These are phyloP conservation scores for Pelmatolapia mariae DNA, from an alignment of 2,113 vertebrate genomes.

Conservation along the genomic window DNA sequence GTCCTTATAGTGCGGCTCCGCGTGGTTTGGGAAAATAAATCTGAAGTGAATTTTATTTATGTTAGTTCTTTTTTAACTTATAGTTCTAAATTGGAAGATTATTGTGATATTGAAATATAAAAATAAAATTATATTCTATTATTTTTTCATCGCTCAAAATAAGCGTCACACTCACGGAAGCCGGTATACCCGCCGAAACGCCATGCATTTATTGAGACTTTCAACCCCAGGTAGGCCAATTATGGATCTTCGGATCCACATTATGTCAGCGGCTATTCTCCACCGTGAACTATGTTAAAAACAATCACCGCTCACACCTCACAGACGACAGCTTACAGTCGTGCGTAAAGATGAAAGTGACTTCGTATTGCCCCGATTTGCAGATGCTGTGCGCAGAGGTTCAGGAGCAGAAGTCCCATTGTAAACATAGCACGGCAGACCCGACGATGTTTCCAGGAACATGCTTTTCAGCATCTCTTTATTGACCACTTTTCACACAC, in stretches of 20 bases:
- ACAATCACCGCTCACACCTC: accelerated
- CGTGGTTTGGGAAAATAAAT: neutral
- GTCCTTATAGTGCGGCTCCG: neutral
- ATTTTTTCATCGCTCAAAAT: neutral
- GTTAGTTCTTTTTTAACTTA: neutral
- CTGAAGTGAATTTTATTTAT: neutral
- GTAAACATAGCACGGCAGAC: no score
- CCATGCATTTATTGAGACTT: neutral
- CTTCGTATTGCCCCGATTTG: no score
- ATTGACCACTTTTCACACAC: no score
- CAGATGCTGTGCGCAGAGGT: no score
- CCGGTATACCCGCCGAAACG: accelerated
- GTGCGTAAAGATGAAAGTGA: no score
- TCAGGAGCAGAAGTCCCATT: no score
- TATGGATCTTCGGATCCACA: neutral
- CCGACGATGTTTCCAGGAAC: no score
- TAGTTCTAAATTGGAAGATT: neutral
- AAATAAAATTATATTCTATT: neutral
- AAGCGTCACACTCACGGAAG: neutral
- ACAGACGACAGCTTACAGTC: neutral
- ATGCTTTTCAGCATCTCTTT: no score
- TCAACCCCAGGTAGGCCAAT: neutral
- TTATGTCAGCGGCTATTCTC: accelerated
- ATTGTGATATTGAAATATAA: neutral
- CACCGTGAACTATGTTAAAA: neutral